phyloP scores from a whole-genome alignment of 2,113 vertebrate species.

The Epinephelus cyanopodus region DNA sequence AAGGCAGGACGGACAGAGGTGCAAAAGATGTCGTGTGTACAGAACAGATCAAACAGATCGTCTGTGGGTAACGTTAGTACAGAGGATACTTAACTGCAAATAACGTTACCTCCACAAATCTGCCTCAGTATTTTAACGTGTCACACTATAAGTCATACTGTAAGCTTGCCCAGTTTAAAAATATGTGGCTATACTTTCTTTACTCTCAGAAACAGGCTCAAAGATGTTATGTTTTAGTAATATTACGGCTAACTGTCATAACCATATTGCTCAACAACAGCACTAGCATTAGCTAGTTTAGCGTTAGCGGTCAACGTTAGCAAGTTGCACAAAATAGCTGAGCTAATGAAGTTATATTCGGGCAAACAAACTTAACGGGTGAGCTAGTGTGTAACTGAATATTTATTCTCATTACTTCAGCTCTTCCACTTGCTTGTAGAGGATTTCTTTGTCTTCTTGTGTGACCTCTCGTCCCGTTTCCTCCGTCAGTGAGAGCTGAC shows the following conservation, averaged over 20 bases:
- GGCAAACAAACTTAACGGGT: neutral
- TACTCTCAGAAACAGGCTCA: neutral
- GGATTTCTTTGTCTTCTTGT: neutral
- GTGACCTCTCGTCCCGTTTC: conserved; percentile 1
- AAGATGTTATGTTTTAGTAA: neutral
- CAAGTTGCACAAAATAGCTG: neutral
- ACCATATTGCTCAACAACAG: neutral
- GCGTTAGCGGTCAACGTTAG: conserved; percentile 11
- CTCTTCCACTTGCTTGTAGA: conserved; percentile 41
- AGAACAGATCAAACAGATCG: too few species aligned
- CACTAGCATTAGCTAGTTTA: neutral
- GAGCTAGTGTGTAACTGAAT: neutral
- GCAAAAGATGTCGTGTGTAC: too few species aligned
- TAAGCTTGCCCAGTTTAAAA: neutral
- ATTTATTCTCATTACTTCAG: conserved; percentile 53
- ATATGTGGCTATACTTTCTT: too few species aligned
- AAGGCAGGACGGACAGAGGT: too few species aligned
- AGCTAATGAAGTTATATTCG: neutral
- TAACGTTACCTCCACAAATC: neutral
- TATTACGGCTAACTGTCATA: neutral
- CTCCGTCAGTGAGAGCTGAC: neutral
- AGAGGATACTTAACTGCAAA: neutral
- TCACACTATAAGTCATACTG: neutral
- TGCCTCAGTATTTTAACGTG: neutral
- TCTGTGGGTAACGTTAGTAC: neutral